A percentile compares a stretch with the other conserved stretches of the same genome.
Conservation (phyloP, 2,113 vertebrate genomes). For the Pionites leucogaster region DNA sequence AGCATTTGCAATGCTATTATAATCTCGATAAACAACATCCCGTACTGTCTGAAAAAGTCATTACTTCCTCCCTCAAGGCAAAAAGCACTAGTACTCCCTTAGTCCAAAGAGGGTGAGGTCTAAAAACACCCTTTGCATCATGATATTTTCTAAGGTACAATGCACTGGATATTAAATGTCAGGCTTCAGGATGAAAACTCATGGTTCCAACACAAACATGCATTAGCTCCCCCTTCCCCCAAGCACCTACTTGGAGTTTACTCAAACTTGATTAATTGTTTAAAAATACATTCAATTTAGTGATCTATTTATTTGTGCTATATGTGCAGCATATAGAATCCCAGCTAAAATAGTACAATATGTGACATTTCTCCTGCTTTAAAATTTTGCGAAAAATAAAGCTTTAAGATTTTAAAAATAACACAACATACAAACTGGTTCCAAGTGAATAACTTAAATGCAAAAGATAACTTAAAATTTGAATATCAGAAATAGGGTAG, state of each 20-base stretch:
- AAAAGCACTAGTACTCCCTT: not conserved
- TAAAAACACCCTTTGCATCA: not conserved
- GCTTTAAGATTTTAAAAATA: slow-evolving; percentile 22
- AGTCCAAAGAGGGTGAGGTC: not conserved
- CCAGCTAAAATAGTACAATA: slow-evolving; percentile 16
- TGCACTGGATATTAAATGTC: not conserved
- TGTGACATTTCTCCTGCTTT: not conserved
- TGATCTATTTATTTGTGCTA: not conserved
- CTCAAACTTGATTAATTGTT: not conserved
- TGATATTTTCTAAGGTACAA: not conserved
- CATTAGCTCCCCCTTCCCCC: not conserved
- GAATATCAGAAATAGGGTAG: slow-evolving; percentile 12
- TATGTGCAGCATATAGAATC: not conserved
- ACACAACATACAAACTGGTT: not conserved
- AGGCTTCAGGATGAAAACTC: not conserved
- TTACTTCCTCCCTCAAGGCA: not conserved
- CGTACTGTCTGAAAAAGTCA: not conserved
- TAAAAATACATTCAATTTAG: not conserved
- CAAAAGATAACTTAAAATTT: slow-evolving; percentile 7
- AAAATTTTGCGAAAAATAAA: slow-evolving; percentile 5
- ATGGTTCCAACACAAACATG: not conserved
- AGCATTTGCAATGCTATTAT: not conserved
- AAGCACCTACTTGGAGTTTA: not conserved
- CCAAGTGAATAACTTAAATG: slow-evolving; percentile 29
- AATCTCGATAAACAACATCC: not conserved